A percentile compares a stretch with the other conserved stretches of the same genome.
Evolutionary conservation across 2,797 vertebrate species (phyloP).

Genomic region (Hapalemur alaotrensis): DNA sequence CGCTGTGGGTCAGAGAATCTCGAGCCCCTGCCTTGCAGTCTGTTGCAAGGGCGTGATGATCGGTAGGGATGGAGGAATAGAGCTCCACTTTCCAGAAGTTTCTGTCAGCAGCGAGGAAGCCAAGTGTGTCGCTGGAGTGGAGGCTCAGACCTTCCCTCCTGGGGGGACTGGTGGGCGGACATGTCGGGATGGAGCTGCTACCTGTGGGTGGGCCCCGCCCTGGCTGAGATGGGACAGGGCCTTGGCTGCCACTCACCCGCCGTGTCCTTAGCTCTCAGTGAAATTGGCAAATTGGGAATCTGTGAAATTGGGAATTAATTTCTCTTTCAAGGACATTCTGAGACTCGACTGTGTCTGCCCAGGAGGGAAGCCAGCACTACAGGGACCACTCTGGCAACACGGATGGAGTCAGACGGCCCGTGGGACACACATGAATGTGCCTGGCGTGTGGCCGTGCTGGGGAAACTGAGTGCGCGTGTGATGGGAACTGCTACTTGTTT

Average conservation of each 20-base stretch:
- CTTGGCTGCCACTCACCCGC: fast-evolving
- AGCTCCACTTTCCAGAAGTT: neutral
- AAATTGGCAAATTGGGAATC: too few relatives aligned
- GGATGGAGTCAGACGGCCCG: fast-evolving
- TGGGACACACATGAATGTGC: fast-evolving
- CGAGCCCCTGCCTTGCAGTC: neutral
- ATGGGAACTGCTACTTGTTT: fast-evolving
- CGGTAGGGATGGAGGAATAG: neutral
- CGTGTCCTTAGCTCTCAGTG: neutral
- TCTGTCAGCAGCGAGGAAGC: neutral
- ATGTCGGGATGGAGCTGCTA: fast-evolving
- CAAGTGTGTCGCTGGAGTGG: fast-evolving
- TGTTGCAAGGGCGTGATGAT: neutral
- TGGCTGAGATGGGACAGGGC: fast-evolving
- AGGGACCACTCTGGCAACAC: fast-evolving
- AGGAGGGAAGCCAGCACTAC: fast-evolving
- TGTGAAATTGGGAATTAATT: neutral
- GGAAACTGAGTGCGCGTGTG: fast-evolving
- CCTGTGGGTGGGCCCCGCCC: fast-evolving
- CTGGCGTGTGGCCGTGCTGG: fast-evolving
- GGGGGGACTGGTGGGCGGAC: fast-evolving
- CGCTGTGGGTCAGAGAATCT: neutral
- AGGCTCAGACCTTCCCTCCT: neutral
- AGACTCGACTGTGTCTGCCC: fast-evolving
- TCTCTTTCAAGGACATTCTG: fast-evolving